phyloP scores from a whole-genome alignment of 2,113 vertebrate genomes.

The Podarcis raffonei region DNA sequence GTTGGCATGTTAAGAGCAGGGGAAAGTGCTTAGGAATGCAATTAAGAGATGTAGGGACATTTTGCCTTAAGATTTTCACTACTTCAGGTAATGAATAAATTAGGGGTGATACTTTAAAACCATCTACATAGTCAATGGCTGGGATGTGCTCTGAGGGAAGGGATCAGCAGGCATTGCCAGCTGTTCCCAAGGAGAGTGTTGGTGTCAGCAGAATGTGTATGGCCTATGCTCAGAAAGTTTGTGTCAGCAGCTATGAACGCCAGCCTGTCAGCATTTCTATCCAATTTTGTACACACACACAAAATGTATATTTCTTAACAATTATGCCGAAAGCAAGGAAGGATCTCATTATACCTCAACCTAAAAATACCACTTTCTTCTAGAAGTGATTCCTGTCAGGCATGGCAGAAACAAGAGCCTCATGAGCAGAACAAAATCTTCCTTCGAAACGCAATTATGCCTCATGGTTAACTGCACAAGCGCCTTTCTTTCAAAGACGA shows the following conservation, averaged over 20 bases:
- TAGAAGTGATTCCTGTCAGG: background rate
- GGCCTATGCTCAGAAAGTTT: slow-evolving; percentile 53
- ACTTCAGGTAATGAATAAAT: background rate
- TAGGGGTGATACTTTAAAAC: background rate
- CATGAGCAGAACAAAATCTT: background rate
- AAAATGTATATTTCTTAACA: slow-evolving; percentile 65
- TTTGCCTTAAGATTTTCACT: background rate
- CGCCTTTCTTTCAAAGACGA: background rate
- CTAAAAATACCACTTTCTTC: slow-evolving; percentile 59
- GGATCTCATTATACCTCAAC: slow-evolving; percentile 48
- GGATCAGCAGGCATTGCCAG: slow-evolving; percentile 56
- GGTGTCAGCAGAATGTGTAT: slow-evolving; percentile 66
- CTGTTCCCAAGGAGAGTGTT: slow-evolving; percentile 67
- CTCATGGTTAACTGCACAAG: background rate
- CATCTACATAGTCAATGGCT: background rate
- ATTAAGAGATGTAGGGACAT: background rate
- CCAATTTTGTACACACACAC: slow-evolving; percentile 42
- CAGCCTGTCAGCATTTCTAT: slow-evolving; percentile 71
- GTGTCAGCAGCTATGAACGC: slow-evolving; percentile 70
- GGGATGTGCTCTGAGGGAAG: background rate
- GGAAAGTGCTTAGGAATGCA: background rate
- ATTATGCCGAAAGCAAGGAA: slow-evolving; percentile 64
- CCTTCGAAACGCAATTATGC: background rate
- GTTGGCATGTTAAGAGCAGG: background rate
- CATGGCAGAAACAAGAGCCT: background rate